phyloP scores from a whole-genome alignment of 2,797 vertebrate species.

The Falco columbarius region DNA sequence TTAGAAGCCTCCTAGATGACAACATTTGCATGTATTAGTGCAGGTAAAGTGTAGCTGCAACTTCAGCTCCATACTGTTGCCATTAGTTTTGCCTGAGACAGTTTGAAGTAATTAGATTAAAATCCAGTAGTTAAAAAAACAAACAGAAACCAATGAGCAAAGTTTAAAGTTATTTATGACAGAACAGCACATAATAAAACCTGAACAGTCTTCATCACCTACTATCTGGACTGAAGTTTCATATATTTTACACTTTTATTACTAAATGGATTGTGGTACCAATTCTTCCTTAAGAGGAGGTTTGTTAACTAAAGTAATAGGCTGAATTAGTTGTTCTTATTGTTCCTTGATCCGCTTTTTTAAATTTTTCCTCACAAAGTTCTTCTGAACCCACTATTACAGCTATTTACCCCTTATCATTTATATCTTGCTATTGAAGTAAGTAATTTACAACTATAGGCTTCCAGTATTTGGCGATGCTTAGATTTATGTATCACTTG shows the following conservation, averaged over 20 bases:
- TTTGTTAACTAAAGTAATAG: not conserved
- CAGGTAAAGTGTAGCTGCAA: not conserved
- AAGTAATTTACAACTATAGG: not conserved
- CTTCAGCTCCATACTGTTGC: not conserved
- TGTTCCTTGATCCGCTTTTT: not conserved
- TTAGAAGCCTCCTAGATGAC: not conserved
- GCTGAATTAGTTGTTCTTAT: not conserved
- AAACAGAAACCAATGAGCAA: not conserved
- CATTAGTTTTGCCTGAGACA: not conserved
- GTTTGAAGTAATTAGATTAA: not conserved
- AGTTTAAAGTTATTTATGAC: not conserved
- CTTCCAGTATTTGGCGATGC: not conserved
- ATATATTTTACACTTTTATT: not conserved
- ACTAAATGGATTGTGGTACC: not conserved
- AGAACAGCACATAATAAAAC: not conserved
- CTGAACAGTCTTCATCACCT: not conserved
- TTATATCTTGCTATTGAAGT: not conserved
- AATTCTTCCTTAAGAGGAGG: not conserved
- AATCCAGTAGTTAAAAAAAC: not conserved
- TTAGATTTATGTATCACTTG: slow-evolving; percentile 25
- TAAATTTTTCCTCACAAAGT: not conserved
- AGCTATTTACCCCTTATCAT: not conserved
- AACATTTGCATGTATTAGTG: not conserved
- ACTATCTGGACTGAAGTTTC: not conserved
- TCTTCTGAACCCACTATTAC: not conserved